A percentile compares a stretch with the other conserved stretches of the same genome.
Evolutionary conservation across 2,888 invertebrate species (phyloP).

Genomic region (Thymelicus acteon): DNA sequence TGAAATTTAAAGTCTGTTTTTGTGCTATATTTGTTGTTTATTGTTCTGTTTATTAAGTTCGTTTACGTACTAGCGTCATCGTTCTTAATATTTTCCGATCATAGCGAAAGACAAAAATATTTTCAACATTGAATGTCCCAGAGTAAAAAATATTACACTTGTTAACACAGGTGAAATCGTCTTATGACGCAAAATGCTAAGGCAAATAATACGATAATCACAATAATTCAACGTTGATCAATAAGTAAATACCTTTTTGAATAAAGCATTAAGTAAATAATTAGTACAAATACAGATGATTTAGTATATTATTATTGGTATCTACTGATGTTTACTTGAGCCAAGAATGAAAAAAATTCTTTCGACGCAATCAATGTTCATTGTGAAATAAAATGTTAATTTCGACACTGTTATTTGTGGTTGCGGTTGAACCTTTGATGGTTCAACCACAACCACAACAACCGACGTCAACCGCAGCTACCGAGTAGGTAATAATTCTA

Average conservation of each 20-base stretch:
- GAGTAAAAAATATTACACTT: constrained; percentile 34
- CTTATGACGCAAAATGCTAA: constrained; percentile 38
- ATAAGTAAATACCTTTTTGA: constrained; percentile 12
- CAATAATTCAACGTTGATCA: constrained; percentile 14
- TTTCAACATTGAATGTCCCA: neutral
- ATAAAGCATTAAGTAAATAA: constrained; percentile 10
- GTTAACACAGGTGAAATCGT: constrained; percentile 39
- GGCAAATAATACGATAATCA: constrained; percentile 16
- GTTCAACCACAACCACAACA: no score
- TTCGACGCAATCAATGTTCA: neutral
- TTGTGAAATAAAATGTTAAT: neutral
- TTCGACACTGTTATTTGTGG: neutral
- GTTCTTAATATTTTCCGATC: no score
- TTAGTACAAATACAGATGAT: neutral
- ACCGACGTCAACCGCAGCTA: neutral
- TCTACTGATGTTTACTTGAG: neutral
- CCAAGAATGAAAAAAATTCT: neutral
- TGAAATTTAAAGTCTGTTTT: neutral
- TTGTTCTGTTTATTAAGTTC: no score
- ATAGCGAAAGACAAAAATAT: neutral
- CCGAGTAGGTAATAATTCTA: neutral
- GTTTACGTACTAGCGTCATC: no score
- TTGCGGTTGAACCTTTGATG: neutral
- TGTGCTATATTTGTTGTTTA: no score
- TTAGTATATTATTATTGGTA: neutral